These are phyloP conservation scores for Empis livida DNA, from an alignment of 2,888 invertebrate genomes.

Conservation along the genomic window DNA sequence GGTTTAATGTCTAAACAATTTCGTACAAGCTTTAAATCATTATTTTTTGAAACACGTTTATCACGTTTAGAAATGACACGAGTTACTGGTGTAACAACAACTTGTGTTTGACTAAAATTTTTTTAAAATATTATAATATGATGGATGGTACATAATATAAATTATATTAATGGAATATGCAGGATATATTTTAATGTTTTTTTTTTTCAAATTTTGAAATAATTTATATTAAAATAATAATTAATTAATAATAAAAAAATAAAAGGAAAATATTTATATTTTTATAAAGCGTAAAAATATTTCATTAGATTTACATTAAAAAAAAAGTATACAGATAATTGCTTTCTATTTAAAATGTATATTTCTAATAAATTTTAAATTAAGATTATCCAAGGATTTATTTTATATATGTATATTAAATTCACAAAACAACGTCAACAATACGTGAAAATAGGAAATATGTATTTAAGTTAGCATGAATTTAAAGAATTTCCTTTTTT, in stretches of 20 bases:
- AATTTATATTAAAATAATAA: neutral
- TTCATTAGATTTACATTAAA: neutral
- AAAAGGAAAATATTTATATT: neutral
- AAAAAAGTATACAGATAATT: too few relatives aligned
- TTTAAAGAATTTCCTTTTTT: too few relatives aligned
- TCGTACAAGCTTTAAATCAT: conserved; percentile 54
- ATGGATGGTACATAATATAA: too few relatives aligned
- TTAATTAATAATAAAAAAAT: too few relatives aligned
- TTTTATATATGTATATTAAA: too few relatives aligned
- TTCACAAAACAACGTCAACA: too few relatives aligned
- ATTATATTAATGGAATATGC: neutral
- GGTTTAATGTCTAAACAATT: conserved; percentile 92
- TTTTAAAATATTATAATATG: neutral
- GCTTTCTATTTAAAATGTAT: too few relatives aligned
- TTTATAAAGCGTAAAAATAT: neutral
- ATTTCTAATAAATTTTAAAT: too few relatives aligned
- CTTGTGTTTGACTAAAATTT: conserved; percentile 29
- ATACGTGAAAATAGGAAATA: too few relatives aligned
- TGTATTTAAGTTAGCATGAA: too few relatives aligned
- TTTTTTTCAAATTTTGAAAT: neutral
- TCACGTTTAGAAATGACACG: conserved; percentile 31
- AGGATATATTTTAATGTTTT: too few relatives aligned
- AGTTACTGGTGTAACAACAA: conserved; percentile 30
- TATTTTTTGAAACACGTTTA: conserved; percentile 60
- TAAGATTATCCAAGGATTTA: too few relatives aligned